Percentiles rank a stretch among this genome's conserved stretches.
Conservation (phyloP, 1,140 invertebrate genomes). For the Macrostomum lignano region DNA sequence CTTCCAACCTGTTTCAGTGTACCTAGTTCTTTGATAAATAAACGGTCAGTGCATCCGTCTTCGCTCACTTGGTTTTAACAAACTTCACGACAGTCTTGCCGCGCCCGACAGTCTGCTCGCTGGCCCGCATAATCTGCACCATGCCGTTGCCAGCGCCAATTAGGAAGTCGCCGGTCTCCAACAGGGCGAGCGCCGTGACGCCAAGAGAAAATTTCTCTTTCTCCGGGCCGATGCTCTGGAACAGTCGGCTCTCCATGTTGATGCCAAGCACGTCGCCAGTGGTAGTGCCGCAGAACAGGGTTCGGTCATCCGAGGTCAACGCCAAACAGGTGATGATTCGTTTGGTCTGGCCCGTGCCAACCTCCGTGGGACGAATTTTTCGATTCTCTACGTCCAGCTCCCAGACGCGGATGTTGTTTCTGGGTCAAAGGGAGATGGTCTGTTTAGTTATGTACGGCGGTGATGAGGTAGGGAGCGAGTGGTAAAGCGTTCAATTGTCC, state of each 20-base stretch:
- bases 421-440: not conserved
- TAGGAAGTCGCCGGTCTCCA: constrained; percentile 19
- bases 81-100: constrained; percentile 8
- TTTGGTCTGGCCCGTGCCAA: constrained; percentile 30
- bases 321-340: constrained; percentile 24
- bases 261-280: constrained; percentile 38
- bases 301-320: constrained; percentile 37
- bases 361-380: constrained; percentile 36
- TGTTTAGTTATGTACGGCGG: not conserved
- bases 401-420: constrained; percentile 5
- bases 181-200: constrained; percentile 36
- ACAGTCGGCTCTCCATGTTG: constrained; percentile 16
- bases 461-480: not conserved
- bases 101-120: constrained; percentile 5
- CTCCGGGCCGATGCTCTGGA: constrained; percentile 17
- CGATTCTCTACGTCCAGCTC: constrained; percentile 3
- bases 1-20: too few species aligned
- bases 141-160: constrained; percentile 54
- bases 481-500: not conserved
- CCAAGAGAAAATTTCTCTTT: constrained; percentile 30
- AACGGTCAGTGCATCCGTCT: not conserved
- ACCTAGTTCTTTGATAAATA: too few species aligned
- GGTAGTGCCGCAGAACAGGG: constrained; percentile 50
- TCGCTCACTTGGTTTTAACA: not conserved
- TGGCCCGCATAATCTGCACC: constrained; percentile 20